phyloP scores from a whole-genome alignment of 64 coral and sea anemone genomes.

The Actinia tenebrosa region DNA sequence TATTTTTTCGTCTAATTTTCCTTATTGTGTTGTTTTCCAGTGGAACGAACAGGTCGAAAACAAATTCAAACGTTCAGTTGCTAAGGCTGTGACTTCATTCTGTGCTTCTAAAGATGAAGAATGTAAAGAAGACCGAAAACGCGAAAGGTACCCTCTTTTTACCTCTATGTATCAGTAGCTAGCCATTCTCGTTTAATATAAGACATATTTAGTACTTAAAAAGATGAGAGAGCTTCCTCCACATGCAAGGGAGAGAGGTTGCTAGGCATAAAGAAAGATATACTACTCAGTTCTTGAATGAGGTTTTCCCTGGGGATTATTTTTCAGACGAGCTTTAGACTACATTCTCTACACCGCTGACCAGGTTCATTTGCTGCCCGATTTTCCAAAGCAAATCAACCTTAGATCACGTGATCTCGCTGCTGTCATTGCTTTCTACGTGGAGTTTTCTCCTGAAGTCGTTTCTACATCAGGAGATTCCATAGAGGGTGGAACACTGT shows the following conservation, averaged over 20 bases:
- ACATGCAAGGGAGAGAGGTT: too few species aligned
- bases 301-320: neutral
- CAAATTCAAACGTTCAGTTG: slow-evolving; percentile 19
- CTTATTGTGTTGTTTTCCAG: neutral
- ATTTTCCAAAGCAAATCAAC: neutral
- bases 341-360: neutral
- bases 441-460: neutral
- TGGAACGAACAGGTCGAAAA: slow-evolving; percentile 4
- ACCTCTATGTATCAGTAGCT: neutral
- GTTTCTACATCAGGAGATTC: neutral
- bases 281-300: too few species aligned
- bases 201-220: too few species aligned
- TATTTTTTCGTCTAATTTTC: neutral
- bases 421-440: slow-evolving; percentile 3
- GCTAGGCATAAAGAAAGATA: too few species aligned
- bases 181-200: too few species aligned
- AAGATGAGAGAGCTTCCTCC: too few species aligned
- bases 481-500: neutral
- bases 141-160: neutral
- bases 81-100: slow-evolving; percentile 25
- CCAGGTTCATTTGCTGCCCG: neutral
- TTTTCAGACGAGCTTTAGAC: neutral
- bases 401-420: neutral
- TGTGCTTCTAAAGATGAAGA: neutral
- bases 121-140: neutral